phyloP scores from a whole-genome alignment of 1,140 invertebrate species.

The Dreissena rostriformis region DNA sequence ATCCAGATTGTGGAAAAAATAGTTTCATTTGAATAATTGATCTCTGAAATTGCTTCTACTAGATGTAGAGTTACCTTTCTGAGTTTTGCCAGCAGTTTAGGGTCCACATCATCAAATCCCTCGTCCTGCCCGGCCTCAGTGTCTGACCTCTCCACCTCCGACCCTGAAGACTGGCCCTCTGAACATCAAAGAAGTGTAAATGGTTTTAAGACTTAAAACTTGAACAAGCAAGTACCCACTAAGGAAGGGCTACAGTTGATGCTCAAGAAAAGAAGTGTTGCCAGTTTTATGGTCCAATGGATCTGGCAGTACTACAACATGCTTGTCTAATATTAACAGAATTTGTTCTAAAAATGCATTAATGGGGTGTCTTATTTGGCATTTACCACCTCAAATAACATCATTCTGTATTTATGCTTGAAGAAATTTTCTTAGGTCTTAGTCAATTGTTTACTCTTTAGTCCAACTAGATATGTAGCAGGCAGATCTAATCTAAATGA shows the following conservation, averaged over 20 bases:
- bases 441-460: not conserved
- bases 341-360: not conserved
- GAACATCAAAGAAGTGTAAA: not conserved
- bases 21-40: too few relatives aligned
- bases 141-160: slow-evolving; percentile 31
- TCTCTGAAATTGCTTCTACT: too few relatives aligned
- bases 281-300: too few relatives aligned
- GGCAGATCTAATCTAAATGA: not conserved
- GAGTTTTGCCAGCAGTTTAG: slow-evolving; percentile 66
- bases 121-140: slow-evolving; percentile 63
- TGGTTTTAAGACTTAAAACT: too few relatives aligned
- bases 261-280: too few relatives aligned
- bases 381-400: too few relatives aligned
- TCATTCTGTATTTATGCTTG: too few relatives aligned
- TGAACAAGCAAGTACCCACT: too few relatives aligned
- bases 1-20: too few relatives aligned
- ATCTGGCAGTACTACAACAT: too few relatives aligned
- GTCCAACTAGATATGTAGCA: not conserved
- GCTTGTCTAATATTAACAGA: not conserved
- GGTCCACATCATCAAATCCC: slow-evolving; percentile 70
- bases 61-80: slow-evolving; percentile 56
- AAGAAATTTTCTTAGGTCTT: too few relatives aligned
- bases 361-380: not conserved
- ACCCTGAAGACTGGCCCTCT: slow-evolving; percentile 31
- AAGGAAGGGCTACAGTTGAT: too few relatives aligned